phyloP scores from a whole-genome alignment of 2,797 vertebrate species.

The Scomberomorus guttatus region DNA sequence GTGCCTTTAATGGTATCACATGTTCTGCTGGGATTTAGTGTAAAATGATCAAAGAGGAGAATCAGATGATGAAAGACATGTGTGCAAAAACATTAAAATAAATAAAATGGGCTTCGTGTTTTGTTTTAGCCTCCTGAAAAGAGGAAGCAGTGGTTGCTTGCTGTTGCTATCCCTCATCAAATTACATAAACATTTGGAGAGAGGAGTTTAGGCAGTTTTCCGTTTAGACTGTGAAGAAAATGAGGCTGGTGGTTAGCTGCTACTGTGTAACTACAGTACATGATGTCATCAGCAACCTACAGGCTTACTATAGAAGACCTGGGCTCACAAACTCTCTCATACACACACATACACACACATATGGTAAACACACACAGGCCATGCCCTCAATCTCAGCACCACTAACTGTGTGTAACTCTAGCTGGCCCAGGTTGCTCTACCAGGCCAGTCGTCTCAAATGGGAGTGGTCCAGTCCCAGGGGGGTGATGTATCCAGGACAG shows the following conservation, averaged over 20 bases:
- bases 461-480: constrained; percentile 75
- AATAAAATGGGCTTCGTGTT: background rate
- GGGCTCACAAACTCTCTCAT: background rate
- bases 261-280: constrained; percentile 1
- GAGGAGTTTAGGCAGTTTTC: background rate
- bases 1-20: constrained; percentile 23
- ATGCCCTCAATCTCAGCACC: constrained; percentile 40
- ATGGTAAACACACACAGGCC: constrained; percentile 17
- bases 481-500: constrained; percentile 84
- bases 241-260: background rate
- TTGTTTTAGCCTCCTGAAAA: background rate
- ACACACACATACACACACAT: background rate
- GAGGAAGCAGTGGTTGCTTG: background rate
- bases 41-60: constrained; percentile 23
- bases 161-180: background rate
- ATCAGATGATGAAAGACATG: background rate
- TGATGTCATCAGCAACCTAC: constrained; percentile 7
- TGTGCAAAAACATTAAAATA: background rate
- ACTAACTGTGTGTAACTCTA: constrained; percentile 63
- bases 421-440: constrained; percentile 42
- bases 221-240: constrained; percentile 20
- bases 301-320: background rate
- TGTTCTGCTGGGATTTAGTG: constrained; percentile 14
- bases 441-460: constrained; percentile 58
- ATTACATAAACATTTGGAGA: constrained; percentile 7